Conservation (phyloP, 2,113 vertebrate species). For the Microcebus murinus region DNA sequence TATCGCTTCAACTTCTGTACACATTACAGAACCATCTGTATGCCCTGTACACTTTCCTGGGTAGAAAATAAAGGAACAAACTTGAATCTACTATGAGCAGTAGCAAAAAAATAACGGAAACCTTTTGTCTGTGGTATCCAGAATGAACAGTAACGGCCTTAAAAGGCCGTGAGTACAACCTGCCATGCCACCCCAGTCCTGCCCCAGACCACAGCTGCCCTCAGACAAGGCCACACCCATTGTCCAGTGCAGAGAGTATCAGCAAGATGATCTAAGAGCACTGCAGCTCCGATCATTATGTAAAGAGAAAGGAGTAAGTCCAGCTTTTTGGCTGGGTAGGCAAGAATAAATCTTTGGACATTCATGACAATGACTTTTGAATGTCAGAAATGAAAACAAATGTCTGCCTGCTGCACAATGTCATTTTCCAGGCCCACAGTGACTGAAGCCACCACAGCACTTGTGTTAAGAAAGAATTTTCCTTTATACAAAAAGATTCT, state of each 20-base stretch:
- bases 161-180: background rate
- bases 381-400: conserved; percentile 46
- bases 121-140: background rate
- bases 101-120: background rate
- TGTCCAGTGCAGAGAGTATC: background rate
- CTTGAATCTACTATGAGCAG: background rate
- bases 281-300: background rate
- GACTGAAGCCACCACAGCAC: conserved; percentile 33
- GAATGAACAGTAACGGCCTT: background rate
- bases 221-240: background rate
- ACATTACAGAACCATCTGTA: background rate
- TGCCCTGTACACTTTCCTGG: background rate
- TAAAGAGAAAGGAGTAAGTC: background rate
- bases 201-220: background rate
- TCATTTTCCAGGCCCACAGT: background rate
- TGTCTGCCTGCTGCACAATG: background rate
- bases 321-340: background rate
- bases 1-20: background rate
- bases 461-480: conserved; percentile 60
- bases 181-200: fast-evolving
- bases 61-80: background rate
- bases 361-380: background rate
- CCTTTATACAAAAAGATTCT: conserved; percentile 53
- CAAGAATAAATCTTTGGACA: background rate
- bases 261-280: background rate